Conservation (phyloP, 2,797 vertebrate species). For the Cyclura pinguis region DNA sequence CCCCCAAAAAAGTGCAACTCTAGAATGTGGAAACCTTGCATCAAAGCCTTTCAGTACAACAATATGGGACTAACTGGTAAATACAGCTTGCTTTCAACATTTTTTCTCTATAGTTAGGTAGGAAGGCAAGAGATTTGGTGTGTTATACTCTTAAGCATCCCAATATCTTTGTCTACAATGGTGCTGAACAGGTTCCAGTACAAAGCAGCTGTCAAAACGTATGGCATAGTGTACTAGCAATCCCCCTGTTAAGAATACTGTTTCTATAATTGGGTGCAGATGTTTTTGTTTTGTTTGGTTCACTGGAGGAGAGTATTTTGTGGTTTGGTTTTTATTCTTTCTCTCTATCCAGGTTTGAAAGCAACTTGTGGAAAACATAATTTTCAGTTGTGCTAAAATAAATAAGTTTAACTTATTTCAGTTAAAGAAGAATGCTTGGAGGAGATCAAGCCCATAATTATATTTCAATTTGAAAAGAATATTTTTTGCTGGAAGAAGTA, state of each 20-base stretch:
- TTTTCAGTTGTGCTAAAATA: conserved; percentile 81
- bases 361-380: conserved; percentile 83
- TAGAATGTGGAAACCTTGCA: not conserved
- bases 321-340: not conserved
- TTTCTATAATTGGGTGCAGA: conserved; percentile 83
- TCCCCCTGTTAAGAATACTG: conserved; percentile 79
- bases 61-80: not conserved
- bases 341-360: conserved; percentile 79
- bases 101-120: not conserved
- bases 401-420: conserved; percentile 5
- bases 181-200: conserved; percentile 73
- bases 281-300: conserved; percentile 67
- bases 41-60: not conserved
- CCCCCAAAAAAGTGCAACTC: not conserved
- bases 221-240: conserved; percentile 73
- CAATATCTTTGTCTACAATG: conserved; percentile 66
- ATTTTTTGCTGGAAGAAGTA: conserved; percentile 59
- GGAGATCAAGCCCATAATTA: conserved; percentile 64
- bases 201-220: conserved; percentile 78
- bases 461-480: conserved; percentile 65
- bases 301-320: conserved; percentile 4
- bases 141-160: conserved; percentile 62
- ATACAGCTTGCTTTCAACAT: not conserved
- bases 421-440: conserved; percentile 50
- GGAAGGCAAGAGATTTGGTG: conserved; percentile 48